These are phyloP conservation scores for Ctena decussata DNA, from an alignment of 2,888 invertebrate species.

Conservation along the genomic window DNA sequence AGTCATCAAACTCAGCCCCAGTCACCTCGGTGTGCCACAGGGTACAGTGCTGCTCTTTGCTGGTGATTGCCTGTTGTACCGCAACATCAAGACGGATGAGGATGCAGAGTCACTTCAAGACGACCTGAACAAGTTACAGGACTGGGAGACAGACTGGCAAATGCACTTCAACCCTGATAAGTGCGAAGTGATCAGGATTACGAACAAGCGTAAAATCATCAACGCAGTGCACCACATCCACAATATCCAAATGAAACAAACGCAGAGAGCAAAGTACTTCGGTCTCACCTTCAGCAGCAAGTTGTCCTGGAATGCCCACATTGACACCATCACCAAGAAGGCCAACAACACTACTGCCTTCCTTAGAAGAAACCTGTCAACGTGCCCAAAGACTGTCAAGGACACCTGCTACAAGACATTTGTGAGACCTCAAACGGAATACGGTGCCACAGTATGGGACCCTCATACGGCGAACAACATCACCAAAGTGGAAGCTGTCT, in stretches of 20 bases:
- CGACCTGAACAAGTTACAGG: constrained; percentile 17
- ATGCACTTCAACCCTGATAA: neutral
- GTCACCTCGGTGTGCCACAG: constrained; percentile 41
- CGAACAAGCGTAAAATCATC: neutral
- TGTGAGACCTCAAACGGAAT: no score
- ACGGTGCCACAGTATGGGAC: no score
- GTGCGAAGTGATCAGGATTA: neutral
- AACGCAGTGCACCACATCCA: constrained; percentile 22
- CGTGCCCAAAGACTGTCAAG: constrained; percentile 32
- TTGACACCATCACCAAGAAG: constrained; percentile 31
- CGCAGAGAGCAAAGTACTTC: constrained; percentile 41
- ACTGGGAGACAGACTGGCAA: constrained; percentile 18
- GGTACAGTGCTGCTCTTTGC: constrained; percentile 54
- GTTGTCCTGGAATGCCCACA: no score
- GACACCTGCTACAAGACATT: no score
- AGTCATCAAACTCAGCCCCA: constrained; percentile 38
- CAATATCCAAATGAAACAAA: neutral
- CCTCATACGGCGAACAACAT: no score
- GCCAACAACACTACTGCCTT: constrained; percentile 51
- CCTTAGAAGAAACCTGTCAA: constrained; percentile 32
- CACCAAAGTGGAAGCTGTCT: no score
- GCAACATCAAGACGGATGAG: constrained; percentile 11
- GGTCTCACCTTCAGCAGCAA: constrained; percentile 35
- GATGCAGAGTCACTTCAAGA: constrained; percentile 40
- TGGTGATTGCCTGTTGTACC: constrained; percentile 59